Evolutionary conservation across 2,113 vertebrate species (phyloP).

Genomic region (Eolophus roseicapilla): DNA sequence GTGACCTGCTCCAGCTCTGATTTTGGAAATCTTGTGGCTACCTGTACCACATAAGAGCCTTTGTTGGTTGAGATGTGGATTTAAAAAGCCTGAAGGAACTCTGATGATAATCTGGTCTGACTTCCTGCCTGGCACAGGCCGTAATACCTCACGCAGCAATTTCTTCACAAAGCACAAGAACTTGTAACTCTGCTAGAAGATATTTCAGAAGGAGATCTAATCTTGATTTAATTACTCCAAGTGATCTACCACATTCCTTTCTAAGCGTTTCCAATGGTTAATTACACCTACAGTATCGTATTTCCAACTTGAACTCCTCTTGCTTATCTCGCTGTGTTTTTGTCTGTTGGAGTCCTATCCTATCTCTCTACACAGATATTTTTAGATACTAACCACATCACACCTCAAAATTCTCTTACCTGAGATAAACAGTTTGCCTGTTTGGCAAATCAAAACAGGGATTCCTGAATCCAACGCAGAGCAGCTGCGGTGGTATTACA

Average conservation of each 20-base stretch:
- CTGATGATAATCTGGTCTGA: constrained; percentile 42
- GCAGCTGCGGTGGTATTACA: background rate
- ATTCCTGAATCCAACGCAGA: background rate
- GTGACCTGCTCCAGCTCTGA: background rate
- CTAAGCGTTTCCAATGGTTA: constrained; percentile 27
- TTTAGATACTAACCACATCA: constrained; percentile 57
- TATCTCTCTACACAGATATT: constrained; percentile 19
- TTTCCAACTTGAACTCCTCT: background rate
- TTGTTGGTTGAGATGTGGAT: constrained; percentile 42
- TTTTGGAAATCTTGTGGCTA: constrained; percentile 42
- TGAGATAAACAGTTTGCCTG: background rate
- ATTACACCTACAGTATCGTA: background rate
- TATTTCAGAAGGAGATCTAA: constrained; percentile 55
- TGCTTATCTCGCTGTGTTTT: constrained; percentile 37
- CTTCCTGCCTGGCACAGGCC: constrained; percentile 52
- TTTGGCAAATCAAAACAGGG: constrained; percentile 40
- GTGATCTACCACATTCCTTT: constrained; percentile 56
- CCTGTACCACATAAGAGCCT: constrained; percentile 29
- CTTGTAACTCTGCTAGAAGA: constrained; percentile 42
- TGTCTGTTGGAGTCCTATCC: constrained; percentile 31
- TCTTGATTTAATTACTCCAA: constrained; percentile 60
- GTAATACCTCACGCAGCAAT: constrained; percentile 19
- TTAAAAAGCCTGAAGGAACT: constrained; percentile 55
- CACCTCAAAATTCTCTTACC: constrained; percentile 14
- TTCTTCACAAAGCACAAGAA: constrained; percentile 56